These are phyloP conservation scores for Megaleporinus macrocephalus DNA, from an alignment of 2,113 vertebrate species.

Conservation along the genomic window DNA sequence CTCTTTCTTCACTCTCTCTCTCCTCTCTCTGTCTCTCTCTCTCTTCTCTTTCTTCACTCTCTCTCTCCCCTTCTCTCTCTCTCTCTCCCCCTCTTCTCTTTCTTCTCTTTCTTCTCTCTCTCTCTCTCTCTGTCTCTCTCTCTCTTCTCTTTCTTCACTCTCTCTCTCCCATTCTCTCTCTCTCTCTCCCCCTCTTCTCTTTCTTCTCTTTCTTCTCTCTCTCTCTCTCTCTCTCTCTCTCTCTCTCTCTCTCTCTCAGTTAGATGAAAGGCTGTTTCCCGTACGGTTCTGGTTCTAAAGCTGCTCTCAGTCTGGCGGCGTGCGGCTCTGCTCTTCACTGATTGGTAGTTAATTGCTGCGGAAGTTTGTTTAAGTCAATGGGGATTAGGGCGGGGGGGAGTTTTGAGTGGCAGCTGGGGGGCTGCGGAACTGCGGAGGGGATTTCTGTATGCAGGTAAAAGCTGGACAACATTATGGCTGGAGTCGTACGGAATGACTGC, in stretches of 20 bases:
- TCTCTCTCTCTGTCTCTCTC: too few species aligned
- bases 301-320: constrained; percentile 51
- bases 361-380: constrained; percentile 68
- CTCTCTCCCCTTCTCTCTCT: too few species aligned
- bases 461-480: neutral
- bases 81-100: too few species aligned
- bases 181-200: too few species aligned
- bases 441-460: constrained; percentile 3
- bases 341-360: constrained; percentile 71
- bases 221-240: too few species aligned
- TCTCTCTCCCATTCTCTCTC: too few species aligned
- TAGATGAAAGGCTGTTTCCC: constrained; percentile 44
- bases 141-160: too few species aligned
- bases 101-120: too few species aligned
- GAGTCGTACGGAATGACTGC: neutral
- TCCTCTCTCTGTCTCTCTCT: neutral
- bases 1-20: neutral
- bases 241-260: too few species aligned
- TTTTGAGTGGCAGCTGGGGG: constrained; percentile 35
- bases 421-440: neutral
- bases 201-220: too few species aligned
- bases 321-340: constrained; percentile 57
- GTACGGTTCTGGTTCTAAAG: constrained; percentile 46
- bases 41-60: too few species aligned
- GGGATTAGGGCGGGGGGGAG: constrained; percentile 62